These are phyloP conservation scores for Pteropus rufus DNA, from an alignment of 2,797 vertebrate species.

Conservation along the genomic window DNA sequence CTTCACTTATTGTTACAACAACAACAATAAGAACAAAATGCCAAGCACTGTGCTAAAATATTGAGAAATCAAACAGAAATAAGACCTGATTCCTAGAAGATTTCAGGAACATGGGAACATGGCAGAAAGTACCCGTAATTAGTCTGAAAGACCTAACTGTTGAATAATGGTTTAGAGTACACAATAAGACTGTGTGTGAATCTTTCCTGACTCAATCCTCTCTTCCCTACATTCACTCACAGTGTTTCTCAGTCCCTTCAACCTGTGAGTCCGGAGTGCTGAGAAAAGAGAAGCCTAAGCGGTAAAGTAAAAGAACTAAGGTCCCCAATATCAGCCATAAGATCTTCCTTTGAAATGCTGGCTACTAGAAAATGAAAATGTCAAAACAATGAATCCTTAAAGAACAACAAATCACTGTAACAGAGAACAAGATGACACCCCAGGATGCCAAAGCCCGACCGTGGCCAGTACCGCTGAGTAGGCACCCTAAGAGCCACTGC, in stretches of 20 bases:
- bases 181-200: not conserved
- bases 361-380: not conserved
- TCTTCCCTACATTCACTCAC: not conserved
- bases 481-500: accelerated
- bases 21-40: not conserved
- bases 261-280: not conserved
- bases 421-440: not conserved
- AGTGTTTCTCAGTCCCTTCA: not conserved
- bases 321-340: not conserved
- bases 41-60: not conserved
- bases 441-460: not conserved
- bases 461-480: not conserved
- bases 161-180: not conserved
- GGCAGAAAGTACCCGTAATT: not conserved
- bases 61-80: not conserved
- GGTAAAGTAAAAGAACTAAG: not conserved
- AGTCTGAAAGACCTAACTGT: not conserved
- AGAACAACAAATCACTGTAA: not conserved
- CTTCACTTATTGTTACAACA: not conserved
- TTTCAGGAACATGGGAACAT: not conserved
- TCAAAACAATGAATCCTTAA: not conserved
- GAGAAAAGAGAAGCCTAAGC: not conserved
- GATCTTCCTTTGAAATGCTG: not conserved
- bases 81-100: not conserved
- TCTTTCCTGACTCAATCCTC: not conserved